These are phyloP conservation scores for Aphidoletes aphidimyza DNA, from an alignment of 2,888 invertebrate species.

Conservation along the genomic window DNA sequence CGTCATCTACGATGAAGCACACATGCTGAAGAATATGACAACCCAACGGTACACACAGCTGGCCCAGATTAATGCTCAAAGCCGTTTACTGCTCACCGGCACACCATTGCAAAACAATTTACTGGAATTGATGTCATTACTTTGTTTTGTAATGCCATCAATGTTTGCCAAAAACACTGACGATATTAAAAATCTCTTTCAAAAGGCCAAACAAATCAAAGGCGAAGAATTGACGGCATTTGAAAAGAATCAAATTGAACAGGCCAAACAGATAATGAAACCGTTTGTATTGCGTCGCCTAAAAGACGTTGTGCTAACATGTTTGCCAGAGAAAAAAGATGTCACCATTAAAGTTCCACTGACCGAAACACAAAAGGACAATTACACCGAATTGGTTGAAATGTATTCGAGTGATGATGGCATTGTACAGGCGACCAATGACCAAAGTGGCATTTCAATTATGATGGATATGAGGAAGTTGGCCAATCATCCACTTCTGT, in stretches of 20 bases:
- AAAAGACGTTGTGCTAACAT: conserved; percentile 85
- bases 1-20: conserved; percentile 96
- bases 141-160: conserved; percentile 96
- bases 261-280: conserved; percentile 95
- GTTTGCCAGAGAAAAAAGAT: conserved; percentile 86
- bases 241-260: conserved; percentile 88
- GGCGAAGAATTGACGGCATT: conserved; percentile 78
- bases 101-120: conserved; percentile 97
- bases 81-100: conserved; percentile 90
- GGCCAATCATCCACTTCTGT: conserved; percentile 91
- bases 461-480: conserved; percentile 94
- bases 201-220: conserved; percentile 72
- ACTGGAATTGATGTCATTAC: conserved; percentile 91
- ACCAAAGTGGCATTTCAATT: conserved; percentile 78
- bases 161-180: conserved; percentile 90
- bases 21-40: conserved; percentile 98
- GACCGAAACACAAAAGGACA: conserved; percentile 76
- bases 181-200: conserved; percentile 87
- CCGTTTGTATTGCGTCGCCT: conserved; percentile 92
- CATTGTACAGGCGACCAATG: conserved; percentile 69
- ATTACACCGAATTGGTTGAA: conserved; percentile 80
- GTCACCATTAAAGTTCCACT: conserved; percentile 73
- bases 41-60: conserved; percentile 90
- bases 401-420: conserved; percentile 74
- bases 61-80: conserved; percentile 86